Evolutionary conservation across 2,113 vertebrate species (phyloP), one percentile per base, ranked within the genome.

Genomic region (Heloderma charlesbogerti): DNA sequence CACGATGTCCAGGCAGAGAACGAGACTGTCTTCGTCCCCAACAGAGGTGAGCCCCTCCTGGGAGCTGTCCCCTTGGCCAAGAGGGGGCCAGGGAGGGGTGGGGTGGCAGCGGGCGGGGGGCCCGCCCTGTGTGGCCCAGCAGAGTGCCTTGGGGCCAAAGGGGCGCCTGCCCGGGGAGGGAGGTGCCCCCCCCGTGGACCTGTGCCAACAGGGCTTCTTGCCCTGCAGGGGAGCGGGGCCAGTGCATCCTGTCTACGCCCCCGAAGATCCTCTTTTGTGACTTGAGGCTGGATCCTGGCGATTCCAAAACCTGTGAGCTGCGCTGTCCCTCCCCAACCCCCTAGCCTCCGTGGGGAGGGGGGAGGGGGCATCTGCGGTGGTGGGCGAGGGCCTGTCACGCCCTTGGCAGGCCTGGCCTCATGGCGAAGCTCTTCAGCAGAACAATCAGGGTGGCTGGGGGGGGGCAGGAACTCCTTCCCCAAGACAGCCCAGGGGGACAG

Each of bases 261-360:
- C 99, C 99, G 2, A 99, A 99, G 97, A 99, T 99, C 94, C 97
- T 99, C 37, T 99, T 99, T 96, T 99, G 99, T 97, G 99, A 99
- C 94, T 97, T 99, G 90, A 94, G 98, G 37, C 97, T 99, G 94
- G 99, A 99, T 92, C 99, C 99, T 0, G 99, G 99, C 91, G 99
- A 99, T 94, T 99, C 98, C 90, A 99, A 99, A 96, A 99, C 97
- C 31, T 98, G 97, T 98, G 94, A 63, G 99, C 96, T 3, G 63
- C 67, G 16, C 86, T 25, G 67, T 72, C 34, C 78, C 93, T 22
- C 37, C 1, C 15, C 2, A 6, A 25, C 18, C 18, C 2, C 27
- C 45, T 1, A 2, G 16, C 6, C 15, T 20, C 1, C 31, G 5
- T 12, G 8, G 34, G 16, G 0, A 15, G 2, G n/a, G 31, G 37